Conservation (phyloP, 1,140 invertebrate genomes). For the Brachionus koreanus region DNA sequence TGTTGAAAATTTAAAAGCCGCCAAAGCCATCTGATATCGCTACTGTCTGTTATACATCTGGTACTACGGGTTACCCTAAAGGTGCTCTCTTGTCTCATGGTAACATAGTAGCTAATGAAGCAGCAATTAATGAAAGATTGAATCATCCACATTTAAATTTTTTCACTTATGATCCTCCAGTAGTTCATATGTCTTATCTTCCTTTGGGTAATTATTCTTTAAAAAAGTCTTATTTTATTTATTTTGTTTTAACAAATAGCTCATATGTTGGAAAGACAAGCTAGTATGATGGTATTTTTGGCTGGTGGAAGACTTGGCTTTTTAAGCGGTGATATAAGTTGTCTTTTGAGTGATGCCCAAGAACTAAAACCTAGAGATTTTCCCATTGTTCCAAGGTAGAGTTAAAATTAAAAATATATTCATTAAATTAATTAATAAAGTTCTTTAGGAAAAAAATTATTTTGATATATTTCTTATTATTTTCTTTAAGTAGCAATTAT, state of each 20-base stretch:
- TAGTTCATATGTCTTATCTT: conserved; percentile 36
- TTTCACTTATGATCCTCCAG: background rate
- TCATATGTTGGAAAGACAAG: conserved; percentile 23
- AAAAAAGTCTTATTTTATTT: background rate
- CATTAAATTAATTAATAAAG: too few species aligned
- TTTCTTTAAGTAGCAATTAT: too few species aligned
- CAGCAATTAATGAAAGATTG: conserved; percentile 12
- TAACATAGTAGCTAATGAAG: conserved; percentile 64
- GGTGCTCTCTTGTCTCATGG: conserved; percentile 92
- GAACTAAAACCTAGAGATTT: conserved; percentile 87
- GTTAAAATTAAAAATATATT: background rate
- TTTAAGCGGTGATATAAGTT: conserved; percentile 82
- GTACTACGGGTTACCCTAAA: conserved; percentile 90
- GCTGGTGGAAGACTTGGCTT: conserved; percentile 69
- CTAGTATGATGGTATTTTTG: conserved; percentile 28
- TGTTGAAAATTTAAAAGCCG: background rate
- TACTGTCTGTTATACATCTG: conserved; percentile 92
- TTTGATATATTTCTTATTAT: too few species aligned
- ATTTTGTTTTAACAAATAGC: background rate
- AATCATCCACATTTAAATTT: conserved; percentile 29
- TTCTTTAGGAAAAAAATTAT: background rate
- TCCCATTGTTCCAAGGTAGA: conserved; percentile 74
- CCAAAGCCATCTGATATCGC: conserved; percentile 71
- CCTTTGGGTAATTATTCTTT: background rate
- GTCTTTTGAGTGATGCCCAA: conserved; percentile 83